phyloP scores from a whole-genome alignment of 2,113 vertebrate genomes.

The Sphyrna mokarran region DNA sequence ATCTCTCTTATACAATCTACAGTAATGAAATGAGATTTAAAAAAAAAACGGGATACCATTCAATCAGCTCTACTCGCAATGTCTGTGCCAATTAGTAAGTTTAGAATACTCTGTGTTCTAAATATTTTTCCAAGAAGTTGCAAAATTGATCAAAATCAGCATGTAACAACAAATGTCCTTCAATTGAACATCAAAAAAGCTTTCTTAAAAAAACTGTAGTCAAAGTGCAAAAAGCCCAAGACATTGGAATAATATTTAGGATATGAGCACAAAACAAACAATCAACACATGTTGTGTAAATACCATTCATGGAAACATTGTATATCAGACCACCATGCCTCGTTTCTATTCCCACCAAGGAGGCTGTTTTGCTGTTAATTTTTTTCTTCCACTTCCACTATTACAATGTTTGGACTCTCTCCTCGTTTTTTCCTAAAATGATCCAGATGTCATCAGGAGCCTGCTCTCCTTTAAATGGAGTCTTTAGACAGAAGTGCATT shows the following conservation, averaged over 20 bases:
- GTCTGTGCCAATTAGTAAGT: background rate
- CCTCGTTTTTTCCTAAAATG: background rate
- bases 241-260: background rate
- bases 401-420: background rate
- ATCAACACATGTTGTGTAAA: background rate
- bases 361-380: background rate
- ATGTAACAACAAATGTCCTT: background rate
- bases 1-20: no score
- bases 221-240: background rate
- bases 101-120: background rate
- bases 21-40: background rate
- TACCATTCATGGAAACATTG: background rate
- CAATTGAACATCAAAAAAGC: no score
- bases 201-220: background rate
- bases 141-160: background rate
- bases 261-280: background rate
- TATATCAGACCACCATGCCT: background rate
- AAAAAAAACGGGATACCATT: background rate
- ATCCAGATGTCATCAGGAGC: background rate
- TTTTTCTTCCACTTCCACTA: background rate
- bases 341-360: background rate
- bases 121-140: background rate
- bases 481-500: background rate
- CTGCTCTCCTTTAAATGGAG: background rate
- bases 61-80: background rate